These are phyloP conservation scores for Halcyon badia DNA, from an alignment of 2,797 vertebrate species.

Conservation along the genomic window DNA sequence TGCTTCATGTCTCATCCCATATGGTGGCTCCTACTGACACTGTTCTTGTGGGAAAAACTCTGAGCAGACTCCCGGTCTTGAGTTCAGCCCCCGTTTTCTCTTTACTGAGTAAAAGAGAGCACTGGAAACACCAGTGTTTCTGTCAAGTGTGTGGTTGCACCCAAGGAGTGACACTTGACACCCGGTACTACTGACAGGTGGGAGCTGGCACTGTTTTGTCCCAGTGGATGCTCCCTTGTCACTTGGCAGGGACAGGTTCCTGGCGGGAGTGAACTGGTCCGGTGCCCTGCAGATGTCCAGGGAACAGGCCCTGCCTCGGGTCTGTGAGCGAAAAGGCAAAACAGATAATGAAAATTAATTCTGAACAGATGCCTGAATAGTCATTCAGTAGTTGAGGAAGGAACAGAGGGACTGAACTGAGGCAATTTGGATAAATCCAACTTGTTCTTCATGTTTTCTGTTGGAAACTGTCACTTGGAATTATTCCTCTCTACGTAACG, in stretches of 20 bases:
- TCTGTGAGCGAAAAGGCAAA: not conserved
- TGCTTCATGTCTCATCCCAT: conserved; percentile 36
- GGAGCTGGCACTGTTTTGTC: not conserved
- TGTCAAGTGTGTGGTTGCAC: not conserved
- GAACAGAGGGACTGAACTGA: not conserved
- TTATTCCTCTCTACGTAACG: not conserved
- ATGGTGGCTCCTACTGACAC: conserved; percentile 56
- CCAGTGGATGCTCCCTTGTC: not conserved
- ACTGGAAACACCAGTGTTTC: not conserved
- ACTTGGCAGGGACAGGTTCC: not conserved
- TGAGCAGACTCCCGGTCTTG: not conserved
- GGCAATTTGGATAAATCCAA: not conserved
- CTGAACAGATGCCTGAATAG: not conserved
- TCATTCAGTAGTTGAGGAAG: not conserved
- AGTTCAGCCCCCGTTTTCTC: not conserved
- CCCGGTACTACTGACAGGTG: fast-evolving
- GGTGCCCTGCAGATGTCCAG: not conserved
- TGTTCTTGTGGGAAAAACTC: conserved; percentile 12
- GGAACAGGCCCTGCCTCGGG: not conserved
- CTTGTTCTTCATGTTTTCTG: not conserved
- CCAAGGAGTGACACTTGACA: not conserved
- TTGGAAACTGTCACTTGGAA: not conserved
- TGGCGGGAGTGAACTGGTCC: not conserved
- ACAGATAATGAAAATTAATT: conserved; percentile 10
- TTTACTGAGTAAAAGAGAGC: not conserved